Evolutionary conservation across 2,888 invertebrate genomes (phyloP), one percentile per base, ranked within the genome.

Genomic region (Pollenia griseotomentosa): DNA sequence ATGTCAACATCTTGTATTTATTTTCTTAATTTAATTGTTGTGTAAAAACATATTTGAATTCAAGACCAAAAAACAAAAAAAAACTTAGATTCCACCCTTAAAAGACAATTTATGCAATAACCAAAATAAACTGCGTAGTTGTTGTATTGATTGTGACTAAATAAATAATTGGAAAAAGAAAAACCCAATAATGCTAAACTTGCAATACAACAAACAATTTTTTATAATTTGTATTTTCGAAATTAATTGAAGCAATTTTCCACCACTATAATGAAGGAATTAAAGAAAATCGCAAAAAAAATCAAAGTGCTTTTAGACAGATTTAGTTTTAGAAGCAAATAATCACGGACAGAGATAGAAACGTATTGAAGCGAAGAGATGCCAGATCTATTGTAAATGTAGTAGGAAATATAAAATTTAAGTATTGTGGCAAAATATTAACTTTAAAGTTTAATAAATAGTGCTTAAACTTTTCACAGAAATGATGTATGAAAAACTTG

Each of bases 201-300:
- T 14, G 9, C 23, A 51, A 10, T 40, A 33, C 12, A 9, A 9
- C 42, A 55, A 23, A 40, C 5, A 46, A 19, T 65, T 81, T 11
- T 19, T 70, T 57, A 33, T 33, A 33, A 33, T 80, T 40, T 51
- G 14, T 61, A 59, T 63, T 16, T 16, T 51, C 42, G 5, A 48
- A 46, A 48, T 57, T 66, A 83, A 83, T 77, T 77, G 77, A 71
- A 65, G 23, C 77, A 77, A 78, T 77, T 83, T 77, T 57, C 63
- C 16, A 57, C 48, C 63, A 65, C 63, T 77, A 12, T 16, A 61
- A 70, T 46, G 16, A 10, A 66, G n/a, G 6, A 57, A 53, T 14
- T 14, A 51, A 61, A 12, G 2, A 0, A 80, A 16, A 11, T 9
- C 33, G 11, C 61, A 44, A 10, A 11, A 16, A 57, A 51, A 7